Evolutionary conservation across 2,888 invertebrate genomes (phyloP).

Genomic region (Marasmarcha lunaedactyla): DNA sequence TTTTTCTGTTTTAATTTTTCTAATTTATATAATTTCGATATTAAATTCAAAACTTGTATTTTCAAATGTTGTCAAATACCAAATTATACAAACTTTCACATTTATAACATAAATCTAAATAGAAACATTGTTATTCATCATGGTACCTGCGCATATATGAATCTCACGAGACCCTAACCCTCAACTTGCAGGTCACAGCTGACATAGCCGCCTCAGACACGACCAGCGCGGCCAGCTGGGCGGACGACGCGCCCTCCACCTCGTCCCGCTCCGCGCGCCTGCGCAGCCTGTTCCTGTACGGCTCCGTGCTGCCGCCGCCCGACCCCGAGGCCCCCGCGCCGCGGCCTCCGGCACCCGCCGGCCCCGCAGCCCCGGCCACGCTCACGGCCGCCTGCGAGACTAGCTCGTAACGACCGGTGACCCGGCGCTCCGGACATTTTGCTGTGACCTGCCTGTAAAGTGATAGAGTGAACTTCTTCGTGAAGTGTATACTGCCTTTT

Average conservation of each 20-base stretch:
- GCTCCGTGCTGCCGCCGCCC: slow-evolving; percentile 36
- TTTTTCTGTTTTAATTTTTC: too few species aligned
- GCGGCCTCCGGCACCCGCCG: slow-evolving; percentile 8
- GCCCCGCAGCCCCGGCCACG: slow-evolving; percentile 10
- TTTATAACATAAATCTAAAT: too few species aligned
- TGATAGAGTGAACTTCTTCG: too few species aligned
- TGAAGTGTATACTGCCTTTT: too few species aligned
- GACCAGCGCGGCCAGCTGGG: slow-evolving; percentile 39
- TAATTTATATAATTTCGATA: too few species aligned
- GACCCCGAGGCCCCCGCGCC: slow-evolving; percentile 31
- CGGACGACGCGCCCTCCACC: slow-evolving; percentile 40
- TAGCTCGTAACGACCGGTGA: slow-evolving; percentile 18
- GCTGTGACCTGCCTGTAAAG: slow-evolving; percentile 11
- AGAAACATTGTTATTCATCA: too few species aligned
- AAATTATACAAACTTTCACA: too few species aligned
- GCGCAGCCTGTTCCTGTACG: slow-evolving; percentile 51
- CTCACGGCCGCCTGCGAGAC: slow-evolving; percentile 15
- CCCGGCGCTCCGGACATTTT: slow-evolving; percentile 4
- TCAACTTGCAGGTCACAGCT: slow-evolving; percentile 42
- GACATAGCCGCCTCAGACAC: slow-evolving; percentile 40
- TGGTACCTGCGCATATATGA: too few species aligned
- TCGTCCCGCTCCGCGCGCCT: slow-evolving; percentile 15
- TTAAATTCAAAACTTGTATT: too few species aligned
- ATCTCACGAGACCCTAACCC: too few species aligned
- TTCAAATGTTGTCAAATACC: too few species aligned